phyloP scores from a whole-genome alignment of 1,140 invertebrate species.

The Heliconius congener region DNA sequence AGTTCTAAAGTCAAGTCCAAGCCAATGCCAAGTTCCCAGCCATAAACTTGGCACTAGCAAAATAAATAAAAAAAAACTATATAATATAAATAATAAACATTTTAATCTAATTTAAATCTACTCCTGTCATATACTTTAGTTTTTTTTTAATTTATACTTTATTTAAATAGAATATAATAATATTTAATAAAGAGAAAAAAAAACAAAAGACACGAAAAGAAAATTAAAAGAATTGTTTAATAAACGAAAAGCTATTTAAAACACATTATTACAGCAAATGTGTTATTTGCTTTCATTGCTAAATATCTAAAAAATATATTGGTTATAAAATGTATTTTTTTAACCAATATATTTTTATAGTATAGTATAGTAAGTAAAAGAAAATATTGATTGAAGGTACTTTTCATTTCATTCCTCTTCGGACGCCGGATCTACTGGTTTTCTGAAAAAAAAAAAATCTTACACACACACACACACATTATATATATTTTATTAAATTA shows the following conservation, averaged over 20 bases:
- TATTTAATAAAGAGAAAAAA: too few species aligned
- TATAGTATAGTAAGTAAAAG: too few species aligned
- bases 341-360: too few species aligned
- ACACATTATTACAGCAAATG: neutral
- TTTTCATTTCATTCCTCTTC: slow-evolving; percentile 8
- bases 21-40: slow-evolving; percentile 10
- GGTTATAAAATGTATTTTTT: too few species aligned
- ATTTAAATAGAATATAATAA: neutral
- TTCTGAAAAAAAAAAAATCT: neutral
- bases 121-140: neutral
- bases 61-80: neutral
- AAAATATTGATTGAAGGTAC: neutral
- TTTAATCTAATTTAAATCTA: slow-evolving; percentile 11
- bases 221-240: too few species aligned
- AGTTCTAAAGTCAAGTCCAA: neutral
- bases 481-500: too few species aligned
- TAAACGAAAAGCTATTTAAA: neutral
- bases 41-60: neutral
- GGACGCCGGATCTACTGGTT: neutral
- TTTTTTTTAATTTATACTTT: neutral
- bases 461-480: too few species aligned
- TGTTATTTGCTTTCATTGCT: neutral
- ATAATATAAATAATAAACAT: neutral
- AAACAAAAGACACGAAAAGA: too few species aligned
- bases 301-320: neutral